Conservation (phyloP, 2,797 vertebrate genomes). For the Crenuchus spilurus region DNA sequence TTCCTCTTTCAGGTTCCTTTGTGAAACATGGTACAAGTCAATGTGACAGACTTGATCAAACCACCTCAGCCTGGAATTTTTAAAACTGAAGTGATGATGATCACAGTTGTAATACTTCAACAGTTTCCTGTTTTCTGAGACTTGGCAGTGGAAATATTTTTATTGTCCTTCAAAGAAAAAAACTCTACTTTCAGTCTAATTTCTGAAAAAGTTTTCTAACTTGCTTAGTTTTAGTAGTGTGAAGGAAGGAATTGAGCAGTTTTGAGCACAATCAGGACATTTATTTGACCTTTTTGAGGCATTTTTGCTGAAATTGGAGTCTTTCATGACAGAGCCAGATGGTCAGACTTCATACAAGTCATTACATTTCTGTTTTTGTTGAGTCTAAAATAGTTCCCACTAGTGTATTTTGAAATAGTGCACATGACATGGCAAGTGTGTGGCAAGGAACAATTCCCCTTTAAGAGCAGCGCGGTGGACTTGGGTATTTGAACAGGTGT, state of each 20-base stretch:
- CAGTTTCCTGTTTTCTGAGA: neutral
- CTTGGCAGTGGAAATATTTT: too few species aligned
- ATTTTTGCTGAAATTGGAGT: constrained; percentile 27
- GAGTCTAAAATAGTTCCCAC: constrained; percentile 57
- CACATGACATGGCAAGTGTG: constrained; percentile 46
- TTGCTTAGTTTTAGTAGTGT: neutral
- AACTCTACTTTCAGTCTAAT: neutral
- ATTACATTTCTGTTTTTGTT: constrained; percentile 57
- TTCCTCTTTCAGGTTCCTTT: constrained; percentile 57
- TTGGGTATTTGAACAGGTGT: constrained; percentile 62
- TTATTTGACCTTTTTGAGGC: neutral
- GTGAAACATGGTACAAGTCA: constrained; percentile 30
- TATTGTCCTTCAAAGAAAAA: too few species aligned
- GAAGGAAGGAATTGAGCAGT: neutral
- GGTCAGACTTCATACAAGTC: constrained; percentile 50
- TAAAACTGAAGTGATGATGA: neutral
- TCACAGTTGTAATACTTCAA: neutral
- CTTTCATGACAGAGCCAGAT: constrained; percentile 38
- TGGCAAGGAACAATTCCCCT: constrained; percentile 55
- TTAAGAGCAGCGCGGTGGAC: constrained; percentile 39
- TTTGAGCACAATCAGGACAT: neutral
- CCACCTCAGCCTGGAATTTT: neutral
- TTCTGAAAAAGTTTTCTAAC: neutral
- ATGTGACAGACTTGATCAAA: constrained; percentile 1
- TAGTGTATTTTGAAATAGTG: constrained; percentile 47